These are phyloP conservation scores for Poecile montanus DNA, from an alignment of 2,797 vertebrate species.

Conservation along the genomic window DNA sequence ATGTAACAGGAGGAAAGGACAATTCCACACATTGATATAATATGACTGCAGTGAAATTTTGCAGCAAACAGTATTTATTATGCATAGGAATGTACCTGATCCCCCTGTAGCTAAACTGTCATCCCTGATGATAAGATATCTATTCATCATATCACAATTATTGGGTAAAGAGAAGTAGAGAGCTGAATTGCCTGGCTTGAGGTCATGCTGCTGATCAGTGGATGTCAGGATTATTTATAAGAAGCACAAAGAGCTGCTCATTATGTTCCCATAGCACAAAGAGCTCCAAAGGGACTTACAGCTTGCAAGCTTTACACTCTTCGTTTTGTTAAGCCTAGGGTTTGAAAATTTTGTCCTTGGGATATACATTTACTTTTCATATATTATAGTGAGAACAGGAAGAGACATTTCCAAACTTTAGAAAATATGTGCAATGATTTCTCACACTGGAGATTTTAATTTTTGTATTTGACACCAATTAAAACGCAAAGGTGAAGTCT, in stretches of 20 bases:
- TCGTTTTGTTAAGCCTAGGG: background rate
- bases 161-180: background rate
- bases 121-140: background rate
- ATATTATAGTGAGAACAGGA: background rate
- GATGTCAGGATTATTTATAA: slow-evolving; percentile 1
- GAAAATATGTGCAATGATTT: background rate
- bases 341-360: slow-evolving; percentile 43
- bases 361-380: background rate
- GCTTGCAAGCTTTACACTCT: background rate
- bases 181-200: slow-evolving; percentile 17
- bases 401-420: slow-evolving; percentile 5
- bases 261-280: background rate
- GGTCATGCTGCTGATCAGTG: slow-evolving; percentile 12
- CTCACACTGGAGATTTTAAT: background rate
- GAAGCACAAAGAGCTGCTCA: slow-evolving; percentile 23
- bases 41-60: background rate
- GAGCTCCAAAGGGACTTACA: background rate
- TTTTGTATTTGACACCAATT: slow-evolving; percentile 32
- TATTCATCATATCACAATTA: background rate
- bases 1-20: background rate
- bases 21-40: background rate
- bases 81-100: background rate
- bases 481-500: slow-evolving; percentile 28
- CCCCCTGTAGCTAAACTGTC: background rate
- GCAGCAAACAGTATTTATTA: slow-evolving; percentile 8